A percentile compares a stretch with the other conserved stretches of the same genome.
Evolutionary conservation across 2,888 invertebrate genomes (phyloP).

Genomic region (Trachelus iudaicus): DNA sequence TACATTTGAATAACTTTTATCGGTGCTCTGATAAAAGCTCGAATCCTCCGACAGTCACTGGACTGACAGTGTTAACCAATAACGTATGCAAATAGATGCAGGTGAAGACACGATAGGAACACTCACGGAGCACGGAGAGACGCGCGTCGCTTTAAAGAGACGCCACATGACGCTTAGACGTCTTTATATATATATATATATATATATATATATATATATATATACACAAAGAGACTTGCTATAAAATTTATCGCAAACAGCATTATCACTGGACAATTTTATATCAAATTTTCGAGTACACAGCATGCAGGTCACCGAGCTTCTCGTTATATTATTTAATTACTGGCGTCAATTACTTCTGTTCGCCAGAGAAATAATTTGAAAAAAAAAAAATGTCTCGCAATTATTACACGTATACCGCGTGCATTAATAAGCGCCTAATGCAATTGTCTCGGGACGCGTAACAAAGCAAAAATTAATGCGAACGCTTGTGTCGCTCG

Average conservation of each 20-base stretch:
- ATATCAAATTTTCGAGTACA: neutral
- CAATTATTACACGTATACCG: neutral
- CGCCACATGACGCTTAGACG: too few species aligned
- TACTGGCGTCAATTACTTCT: neutral
- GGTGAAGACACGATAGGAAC: constrained; percentile 4
- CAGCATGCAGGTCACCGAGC: neutral
- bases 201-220: too few species aligned
- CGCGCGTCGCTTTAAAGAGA: neutral
- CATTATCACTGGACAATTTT: neutral
- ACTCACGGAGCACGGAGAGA: neutral
- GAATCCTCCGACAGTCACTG: neutral
- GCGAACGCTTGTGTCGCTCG: neutral
- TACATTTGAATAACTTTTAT: neutral
- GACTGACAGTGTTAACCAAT: constrained; percentile 13
- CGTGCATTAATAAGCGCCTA: neutral
- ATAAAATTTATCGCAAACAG: too few species aligned
- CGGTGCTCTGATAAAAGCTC: neutral
- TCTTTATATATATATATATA: too few species aligned
- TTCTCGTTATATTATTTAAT: neutral
- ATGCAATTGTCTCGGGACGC: neutral
- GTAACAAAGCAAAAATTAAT: neutral
- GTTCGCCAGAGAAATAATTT: neutral
- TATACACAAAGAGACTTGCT: too few species aligned
- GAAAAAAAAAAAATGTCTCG: neutral
- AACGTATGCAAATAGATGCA: constrained; percentile 22